These are phyloP conservation scores for Rhodeus uyekii DNA, from an alignment of 2,797 vertebrate species.

Conservation along the genomic window DNA sequence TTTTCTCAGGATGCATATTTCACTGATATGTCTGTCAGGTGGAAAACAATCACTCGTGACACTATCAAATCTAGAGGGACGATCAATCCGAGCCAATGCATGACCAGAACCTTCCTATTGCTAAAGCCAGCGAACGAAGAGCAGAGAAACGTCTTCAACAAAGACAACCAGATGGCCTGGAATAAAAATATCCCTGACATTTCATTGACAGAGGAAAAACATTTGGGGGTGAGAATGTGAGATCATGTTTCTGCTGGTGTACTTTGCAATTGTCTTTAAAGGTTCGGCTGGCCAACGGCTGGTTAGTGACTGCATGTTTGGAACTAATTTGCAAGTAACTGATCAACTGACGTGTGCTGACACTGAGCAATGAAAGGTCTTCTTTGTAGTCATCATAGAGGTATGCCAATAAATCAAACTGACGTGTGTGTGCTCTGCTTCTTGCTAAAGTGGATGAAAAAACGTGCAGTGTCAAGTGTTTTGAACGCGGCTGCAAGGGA, in stretches of 20 bases:
- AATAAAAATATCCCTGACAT: not conserved
- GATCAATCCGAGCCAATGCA: not conserved
- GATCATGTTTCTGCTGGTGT: slow-evolving; percentile 61
- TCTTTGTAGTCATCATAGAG: slow-evolving; percentile 56
- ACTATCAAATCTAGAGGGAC: not conserved
- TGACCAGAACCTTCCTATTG: not conserved
- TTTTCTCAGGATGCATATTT: too few species aligned
- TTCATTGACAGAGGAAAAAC: not conserved
- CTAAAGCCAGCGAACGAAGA: not conserved
- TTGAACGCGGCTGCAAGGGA: slow-evolving; percentile 49
- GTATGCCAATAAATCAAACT: slow-evolving; percentile 61
- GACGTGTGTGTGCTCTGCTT: slow-evolving; percentile 37
- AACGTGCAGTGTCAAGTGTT: slow-evolving; percentile 36
- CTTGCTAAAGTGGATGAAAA: not conserved
- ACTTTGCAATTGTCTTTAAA: slow-evolving; percentile 64
- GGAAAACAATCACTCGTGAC: too few species aligned
- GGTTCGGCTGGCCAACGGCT: slow-evolving; percentile 61
- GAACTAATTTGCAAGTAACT: slow-evolving; percentile 67
- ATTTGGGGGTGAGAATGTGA: slow-evolving; percentile 58
- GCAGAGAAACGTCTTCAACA: not conserved
- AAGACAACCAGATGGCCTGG: not conserved
- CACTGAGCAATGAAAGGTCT: slow-evolving; percentile 61
- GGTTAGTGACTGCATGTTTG: slow-evolving; percentile 57
- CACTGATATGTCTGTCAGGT: too few species aligned
- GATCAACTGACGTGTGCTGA: slow-evolving; percentile 61